These are phyloP conservation scores for Acanthurus lineatus DNA, from an alignment of 2,797 vertebrate genomes.

Conservation along the genomic window DNA sequence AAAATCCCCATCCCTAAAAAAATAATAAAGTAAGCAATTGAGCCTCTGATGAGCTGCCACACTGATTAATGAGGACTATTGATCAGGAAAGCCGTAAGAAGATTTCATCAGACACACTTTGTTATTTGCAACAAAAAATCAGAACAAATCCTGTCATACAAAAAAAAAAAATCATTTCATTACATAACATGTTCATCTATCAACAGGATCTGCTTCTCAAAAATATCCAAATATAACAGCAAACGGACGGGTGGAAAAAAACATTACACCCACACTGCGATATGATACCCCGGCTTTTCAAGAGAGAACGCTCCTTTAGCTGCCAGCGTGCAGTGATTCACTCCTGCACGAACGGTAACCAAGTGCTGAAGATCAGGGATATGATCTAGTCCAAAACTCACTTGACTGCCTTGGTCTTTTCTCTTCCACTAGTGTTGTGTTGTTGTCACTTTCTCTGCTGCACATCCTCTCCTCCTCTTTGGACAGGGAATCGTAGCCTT, in stretches of 20 bases:
- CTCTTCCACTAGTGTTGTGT: slow-evolving; percentile 84
- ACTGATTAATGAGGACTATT: slow-evolving; percentile 4
- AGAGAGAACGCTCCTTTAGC: slow-evolving; percentile 44
- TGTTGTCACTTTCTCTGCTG: slow-evolving; percentile 80
- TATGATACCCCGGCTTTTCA: slow-evolving; percentile 46
- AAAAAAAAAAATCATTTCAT: slow-evolving; percentile 29
- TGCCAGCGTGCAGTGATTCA: slow-evolving; percentile 44
- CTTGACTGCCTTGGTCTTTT: slow-evolving; percentile 89
- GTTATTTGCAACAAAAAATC: slow-evolving; percentile 15
- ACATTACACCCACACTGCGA: slow-evolving; percentile 61
- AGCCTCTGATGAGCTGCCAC: slow-evolving; percentile 16
- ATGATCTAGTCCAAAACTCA: slow-evolving; percentile 67
- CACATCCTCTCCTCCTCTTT: slow-evolving; percentile 93
- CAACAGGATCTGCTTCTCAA: slow-evolving; percentile 40
- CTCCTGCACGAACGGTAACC: slow-evolving; percentile 29
- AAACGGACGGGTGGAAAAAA: slow-evolving; percentile 29
- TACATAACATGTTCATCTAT: slow-evolving; percentile 54
- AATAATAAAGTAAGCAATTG: slow-evolving; percentile 14
- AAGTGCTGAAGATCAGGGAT: slow-evolving; percentile 39
- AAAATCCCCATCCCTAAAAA: neutral
- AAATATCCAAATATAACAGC: slow-evolving; percentile 66
- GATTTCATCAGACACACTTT: slow-evolving; percentile 14
- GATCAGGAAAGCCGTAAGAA: neutral
- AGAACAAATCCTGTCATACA: slow-evolving; percentile 38
- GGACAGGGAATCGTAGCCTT: slow-evolving; percentile 91